Base-by-base conservation (phyloP, 1,140 invertebrate genomes). In the Acyrthosiphon pisum region DNA sequence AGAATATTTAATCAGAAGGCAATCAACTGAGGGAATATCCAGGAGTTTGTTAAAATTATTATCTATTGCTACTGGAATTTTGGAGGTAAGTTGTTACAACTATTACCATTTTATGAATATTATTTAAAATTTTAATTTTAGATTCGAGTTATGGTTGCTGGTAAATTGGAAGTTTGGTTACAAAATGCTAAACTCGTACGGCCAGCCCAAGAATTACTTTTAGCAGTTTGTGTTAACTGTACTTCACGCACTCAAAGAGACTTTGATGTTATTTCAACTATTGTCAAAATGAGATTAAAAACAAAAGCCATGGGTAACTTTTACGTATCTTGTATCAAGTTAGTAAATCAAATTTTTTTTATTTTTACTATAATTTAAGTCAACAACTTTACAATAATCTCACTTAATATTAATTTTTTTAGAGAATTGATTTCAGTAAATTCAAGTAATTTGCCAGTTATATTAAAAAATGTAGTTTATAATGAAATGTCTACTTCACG, bases 151-250 rank as follows among this genome's bases (percentile, higher is more conserved):
- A 96, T 98, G 86, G 97, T 98, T 20, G 97, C 97, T 20, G 97
- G 97, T 26, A 96, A 97, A 44, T 95, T 99, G 3, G 99, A 99
- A 95, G 96, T 97, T 93, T 99, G 99, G 99, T 95, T 99, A 48
- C 98, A 99, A 94, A 99, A 99, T 95, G 98, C 98, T 56, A 99
- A 99, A 96, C 95, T 99, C 83, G 97, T 98, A 95, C 97, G 98
- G 94, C 96, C 97, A 20, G 98, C 98, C 1, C 99, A 99, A 95
- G 98, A 99, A 95, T 95, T 99, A n/a, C 95, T 99, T 7, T 97
- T 98, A 92, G 97, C 98, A 94, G 96, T 99, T 90, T 99, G 98
- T 95, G 97, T 98, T 94, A 99, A 99, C 95, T 97, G 97, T 94
- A 97, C 97, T 50, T 96, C 97, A 20, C 97, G 97, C 94, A 97